Evolutionary conservation across 2,888 invertebrate species (phyloP).

Genomic region (Eupithecia centaureata): DNA sequence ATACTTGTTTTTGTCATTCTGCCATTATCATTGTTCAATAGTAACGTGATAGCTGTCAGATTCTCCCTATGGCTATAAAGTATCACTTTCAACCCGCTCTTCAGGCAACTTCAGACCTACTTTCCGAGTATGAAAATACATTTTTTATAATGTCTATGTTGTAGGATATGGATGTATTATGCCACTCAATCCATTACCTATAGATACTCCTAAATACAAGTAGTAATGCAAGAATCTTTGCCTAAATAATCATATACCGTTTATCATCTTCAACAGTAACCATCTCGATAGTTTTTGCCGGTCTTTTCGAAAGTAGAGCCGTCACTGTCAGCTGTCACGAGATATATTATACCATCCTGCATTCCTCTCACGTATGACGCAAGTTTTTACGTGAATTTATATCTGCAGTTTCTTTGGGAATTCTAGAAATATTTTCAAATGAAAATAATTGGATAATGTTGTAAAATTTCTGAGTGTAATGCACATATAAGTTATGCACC

Average conservation of each 20-base stretch:
- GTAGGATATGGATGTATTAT: background rate
- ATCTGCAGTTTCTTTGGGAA: conserved; percentile 28
- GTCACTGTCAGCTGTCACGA: conserved; percentile 37
- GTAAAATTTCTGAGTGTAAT: background rate
- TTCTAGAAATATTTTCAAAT: conserved; percentile 17
- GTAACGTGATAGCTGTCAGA: too few species aligned
- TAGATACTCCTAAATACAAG: background rate
- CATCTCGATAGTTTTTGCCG: conserved; percentile 20
- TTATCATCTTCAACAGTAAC: background rate
- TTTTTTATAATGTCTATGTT: too few species aligned
- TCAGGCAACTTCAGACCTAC: too few species aligned
- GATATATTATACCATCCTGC: conserved; percentile 30
- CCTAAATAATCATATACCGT: background rate
- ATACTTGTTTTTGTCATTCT: too few species aligned
- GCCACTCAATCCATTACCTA: background rate
- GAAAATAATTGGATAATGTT: background rate
- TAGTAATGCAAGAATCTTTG: too few species aligned
- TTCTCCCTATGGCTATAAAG: too few species aligned
- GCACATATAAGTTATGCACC: too few species aligned
- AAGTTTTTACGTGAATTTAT: conserved; percentile 41
- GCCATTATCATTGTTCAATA: too few species aligned
- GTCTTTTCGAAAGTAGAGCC: conserved; percentile 39
- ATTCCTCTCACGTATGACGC: conserved; percentile 38
- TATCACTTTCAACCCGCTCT: too few species aligned
- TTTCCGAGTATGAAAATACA: background rate